These are phyloP conservation scores for Sminthurides bifidus DNA, from an alignment of 1,140 invertebrate species.

Conservation along the genomic window DNA sequence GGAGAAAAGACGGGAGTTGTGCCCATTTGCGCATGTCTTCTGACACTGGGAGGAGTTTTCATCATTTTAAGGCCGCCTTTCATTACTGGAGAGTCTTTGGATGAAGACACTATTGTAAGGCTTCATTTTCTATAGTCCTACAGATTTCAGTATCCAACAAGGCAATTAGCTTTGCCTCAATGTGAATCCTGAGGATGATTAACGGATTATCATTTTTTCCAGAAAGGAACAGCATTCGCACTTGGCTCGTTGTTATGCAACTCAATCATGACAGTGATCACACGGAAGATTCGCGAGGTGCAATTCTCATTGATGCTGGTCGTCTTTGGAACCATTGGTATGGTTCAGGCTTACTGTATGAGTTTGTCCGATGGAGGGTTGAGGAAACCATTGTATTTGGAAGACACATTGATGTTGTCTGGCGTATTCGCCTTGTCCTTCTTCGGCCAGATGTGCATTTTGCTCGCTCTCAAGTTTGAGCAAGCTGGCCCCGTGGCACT, in stretches of 20 bases:
- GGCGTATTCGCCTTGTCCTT: conserved; percentile 9
- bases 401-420: neutral
- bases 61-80: conserved; percentile 13
- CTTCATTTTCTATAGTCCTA: neutral
- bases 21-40: neutral
- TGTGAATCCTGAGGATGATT: neutral
- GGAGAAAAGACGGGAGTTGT: conserved; percentile 14
- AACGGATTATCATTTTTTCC: conserved; percentile 4
- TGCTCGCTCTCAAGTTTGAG: conserved; percentile 24
- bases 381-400: neutral
- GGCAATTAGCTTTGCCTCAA: neutral
- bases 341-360: conserved; percentile 3
- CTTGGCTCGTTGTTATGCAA: conserved; percentile 11
- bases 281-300: conserved; percentile 13
- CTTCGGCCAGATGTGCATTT: conserved; percentile 15
- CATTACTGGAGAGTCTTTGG: conserved; percentile 9
- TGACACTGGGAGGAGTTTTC: conserved; percentile 9
- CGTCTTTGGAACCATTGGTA: conserved; percentile 9
- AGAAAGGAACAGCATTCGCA: conserved; percentile 13
- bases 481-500: conserved; percentile 20
- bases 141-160: neutral
- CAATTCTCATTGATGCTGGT: conserved; percentile 13
- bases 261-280: conserved; percentile 5
- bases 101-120: conserved; percentile 13
- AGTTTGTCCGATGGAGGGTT: conserved; percentile 1